A percentile compares a stretch with the other conserved stretches of the same genome.
Conservation (phyloP, 2,888 invertebrate species). For the Apantesis nais region DNA sequence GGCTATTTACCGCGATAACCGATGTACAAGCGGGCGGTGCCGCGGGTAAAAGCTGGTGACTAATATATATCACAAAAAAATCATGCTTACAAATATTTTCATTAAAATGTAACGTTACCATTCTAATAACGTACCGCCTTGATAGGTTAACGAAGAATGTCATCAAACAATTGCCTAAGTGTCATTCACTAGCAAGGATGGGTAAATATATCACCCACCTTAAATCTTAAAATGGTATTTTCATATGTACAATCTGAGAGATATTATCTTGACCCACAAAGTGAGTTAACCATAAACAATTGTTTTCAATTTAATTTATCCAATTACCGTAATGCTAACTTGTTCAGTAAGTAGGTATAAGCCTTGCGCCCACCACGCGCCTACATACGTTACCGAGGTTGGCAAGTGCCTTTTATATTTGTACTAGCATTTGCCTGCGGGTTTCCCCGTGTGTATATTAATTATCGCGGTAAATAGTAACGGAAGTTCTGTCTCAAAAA, state of each 20-base stretch:
- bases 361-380: slow-evolving; percentile 49
- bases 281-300: slow-evolving; percentile 17
- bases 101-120: background rate
- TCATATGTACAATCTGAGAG: slow-evolving; percentile 6
- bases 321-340: slow-evolving; percentile 43
- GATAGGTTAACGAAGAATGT: background rate
- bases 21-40: too few species aligned
- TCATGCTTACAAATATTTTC: too few species aligned
- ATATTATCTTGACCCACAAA: slow-evolving; percentile 16
- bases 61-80: too few species aligned
- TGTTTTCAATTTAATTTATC: slow-evolving; percentile 45
- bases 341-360: slow-evolving; percentile 40
- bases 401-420: slow-evolving; percentile 13
- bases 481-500: too few species aligned
- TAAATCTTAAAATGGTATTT: slow-evolving; percentile 4
- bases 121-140: background rate
- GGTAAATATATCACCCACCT: slow-evolving; percentile 7
- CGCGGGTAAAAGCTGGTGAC: too few species aligned
- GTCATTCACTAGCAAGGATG: background rate
- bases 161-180: background rate
- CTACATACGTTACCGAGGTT: slow-evolving; percentile 42
- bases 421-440: too few species aligned
- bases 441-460: too few species aligned
- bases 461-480: too few species aligned
- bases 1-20: too few species aligned